Base-by-base conservation (phyloP, 2,888 invertebrate genomes). In the Camptogramma bilineatum region DNA sequence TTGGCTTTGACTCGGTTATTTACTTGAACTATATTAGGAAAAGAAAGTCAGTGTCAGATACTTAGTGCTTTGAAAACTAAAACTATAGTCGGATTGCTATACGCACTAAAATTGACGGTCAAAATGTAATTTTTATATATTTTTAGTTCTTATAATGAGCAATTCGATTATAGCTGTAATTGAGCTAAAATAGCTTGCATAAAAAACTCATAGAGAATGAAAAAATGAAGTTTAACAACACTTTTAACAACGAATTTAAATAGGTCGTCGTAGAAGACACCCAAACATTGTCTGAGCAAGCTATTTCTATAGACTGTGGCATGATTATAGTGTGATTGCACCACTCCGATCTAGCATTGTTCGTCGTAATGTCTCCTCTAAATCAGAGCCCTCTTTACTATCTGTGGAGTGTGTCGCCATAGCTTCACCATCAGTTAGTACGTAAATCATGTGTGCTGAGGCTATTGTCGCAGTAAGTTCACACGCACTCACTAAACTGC, bases 401-500 rank as follows among this genome's bases (percentile, higher is more conserved):
- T 55, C 28, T 51, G 52, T 48, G 56, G 61, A 47, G 48, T 47
- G 44, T 42, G 28, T 51, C 42, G 24, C 50, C 54, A 55, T 42
- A 64, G 64, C 1, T 39, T 21, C 39, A 17, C 19, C 8, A 59
- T 13, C 5, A 54, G 64, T 63, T 28, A 47, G 59, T 64, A 51
- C 39, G 58, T 55, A 81, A 84, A 83, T 85, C 85, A 82, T 82
- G 83, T 87, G 83, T 86, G 83, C 79, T 77, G 82, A 78, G 79
- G 69, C 88, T 80, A 90, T 92, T 92, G 90, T 91, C 84, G 77
- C 79, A 74, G 65, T 64, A 34, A 73, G 85, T 92, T 92, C 91
- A 90, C 91, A 92, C 90, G 90, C 87, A 81, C 86, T 86, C 83
- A 87, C 88, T 84, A 84, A 86, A 83, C 80, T 79, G 83, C 83